phyloP scores from a whole-genome alignment of 2,797 vertebrate genomes.

The Scolopax rusticola region DNA sequence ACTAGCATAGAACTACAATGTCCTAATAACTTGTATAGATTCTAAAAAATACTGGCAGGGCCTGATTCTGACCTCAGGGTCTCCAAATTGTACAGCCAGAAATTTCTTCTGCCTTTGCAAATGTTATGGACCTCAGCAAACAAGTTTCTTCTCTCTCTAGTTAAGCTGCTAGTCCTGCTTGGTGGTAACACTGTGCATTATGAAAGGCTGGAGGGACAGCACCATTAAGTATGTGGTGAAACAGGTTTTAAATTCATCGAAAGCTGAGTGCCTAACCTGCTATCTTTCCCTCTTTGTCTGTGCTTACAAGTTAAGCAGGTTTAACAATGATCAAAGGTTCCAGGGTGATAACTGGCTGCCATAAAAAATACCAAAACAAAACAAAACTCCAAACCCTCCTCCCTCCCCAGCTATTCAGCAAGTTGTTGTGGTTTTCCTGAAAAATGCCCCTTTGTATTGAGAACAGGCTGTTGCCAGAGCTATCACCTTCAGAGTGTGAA shows the following conservation, averaged over 20 bases:
- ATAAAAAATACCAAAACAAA: background rate
- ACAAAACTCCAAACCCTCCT: background rate
- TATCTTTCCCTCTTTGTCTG: background rate
- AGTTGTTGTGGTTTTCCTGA: background rate
- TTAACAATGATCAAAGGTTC: background rate
- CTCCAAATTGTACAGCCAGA: background rate
- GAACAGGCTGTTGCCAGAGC: conserved; percentile 1
- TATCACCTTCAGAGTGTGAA: conserved; percentile 16
- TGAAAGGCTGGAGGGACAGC: background rate
- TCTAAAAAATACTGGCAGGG: background rate
- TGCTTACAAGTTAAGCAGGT: background rate
- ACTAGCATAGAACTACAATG: background rate
- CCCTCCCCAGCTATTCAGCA: background rate
- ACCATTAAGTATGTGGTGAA: background rate
- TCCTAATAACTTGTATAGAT: background rate
- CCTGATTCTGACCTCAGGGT: background rate
- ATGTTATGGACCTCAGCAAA: background rate
- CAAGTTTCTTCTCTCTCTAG: background rate
- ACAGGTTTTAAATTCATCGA: conserved; percentile 25
- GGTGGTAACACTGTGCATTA: background rate
- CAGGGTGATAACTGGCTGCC: background rate
- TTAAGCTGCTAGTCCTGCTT: background rate
- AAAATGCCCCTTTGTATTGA: background rate
- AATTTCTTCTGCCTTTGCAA: background rate
- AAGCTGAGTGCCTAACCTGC: background rate